phyloP scores from a whole-genome alignment of 2,888 invertebrate genomes.

The Trileptium ribeirensis region DNA sequence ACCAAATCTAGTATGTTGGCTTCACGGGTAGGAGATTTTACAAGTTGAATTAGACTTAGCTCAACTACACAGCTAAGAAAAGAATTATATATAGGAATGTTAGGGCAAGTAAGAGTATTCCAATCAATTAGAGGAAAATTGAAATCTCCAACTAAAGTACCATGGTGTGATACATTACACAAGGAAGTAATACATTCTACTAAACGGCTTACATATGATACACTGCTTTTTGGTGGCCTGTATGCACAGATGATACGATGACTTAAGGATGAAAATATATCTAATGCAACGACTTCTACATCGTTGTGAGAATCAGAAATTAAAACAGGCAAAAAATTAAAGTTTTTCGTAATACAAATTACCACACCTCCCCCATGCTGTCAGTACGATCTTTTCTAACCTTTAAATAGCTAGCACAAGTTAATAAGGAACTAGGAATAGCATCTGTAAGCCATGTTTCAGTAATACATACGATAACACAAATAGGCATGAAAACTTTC shows the following conservation, averaged over 20 bases:
- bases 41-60: neutral
- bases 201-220: neutral
- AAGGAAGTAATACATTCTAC: neutral
- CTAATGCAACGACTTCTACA: neutral
- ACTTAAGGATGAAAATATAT: neutral
- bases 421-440: neutral
- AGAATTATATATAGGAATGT: neutral
- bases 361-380: neutral
- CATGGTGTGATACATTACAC: neutral
- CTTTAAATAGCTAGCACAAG: too few species aligned
- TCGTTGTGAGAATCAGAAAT: neutral
- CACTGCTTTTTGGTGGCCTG: neutral
- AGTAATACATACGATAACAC: neutral
- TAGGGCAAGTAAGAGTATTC: neutral
- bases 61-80: neutral
- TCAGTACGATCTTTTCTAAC: too few species aligned
- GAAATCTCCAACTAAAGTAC: neutral
- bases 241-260: neutral
- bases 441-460: neutral
- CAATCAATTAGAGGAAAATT: constrained; percentile 10
- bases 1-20: neutral
- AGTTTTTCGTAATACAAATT: too few species aligned
- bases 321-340: too few species aligned
- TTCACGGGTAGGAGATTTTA: neutral
- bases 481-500: neutral